Conservation (phyloP, 2,888 invertebrate genomes). For the Ophioninae sp. region DNA sequence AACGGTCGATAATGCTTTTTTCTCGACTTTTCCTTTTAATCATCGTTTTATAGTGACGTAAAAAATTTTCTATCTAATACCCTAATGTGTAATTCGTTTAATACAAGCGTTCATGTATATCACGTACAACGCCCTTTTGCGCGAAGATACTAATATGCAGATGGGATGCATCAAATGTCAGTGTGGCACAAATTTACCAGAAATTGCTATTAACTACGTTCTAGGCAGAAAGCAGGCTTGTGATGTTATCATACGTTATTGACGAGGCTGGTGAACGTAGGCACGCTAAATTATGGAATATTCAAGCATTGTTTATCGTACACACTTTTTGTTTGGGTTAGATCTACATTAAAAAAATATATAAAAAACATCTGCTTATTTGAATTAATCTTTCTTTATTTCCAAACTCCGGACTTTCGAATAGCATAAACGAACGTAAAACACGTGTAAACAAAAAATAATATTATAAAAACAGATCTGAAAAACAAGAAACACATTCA, state of each 20-base stretch:
- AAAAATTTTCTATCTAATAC: neutral
- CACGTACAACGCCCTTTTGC: neutral
- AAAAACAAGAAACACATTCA: too few relatives aligned
- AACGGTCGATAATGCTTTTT: neutral
- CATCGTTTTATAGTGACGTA: neutral
- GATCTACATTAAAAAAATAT: too few relatives aligned
- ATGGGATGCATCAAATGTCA: constrained; percentile 20
- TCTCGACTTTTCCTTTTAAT: neutral
- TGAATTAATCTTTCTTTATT: too few relatives aligned
- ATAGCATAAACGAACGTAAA: neutral
- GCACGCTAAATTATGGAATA: neutral
- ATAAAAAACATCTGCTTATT: too few relatives aligned
- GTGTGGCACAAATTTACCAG: constrained; percentile 10
- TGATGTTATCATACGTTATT: constrained; percentile 27
- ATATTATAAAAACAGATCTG: neutral
- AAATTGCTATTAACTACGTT: neutral
- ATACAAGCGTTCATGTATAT: neutral
- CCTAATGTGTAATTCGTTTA: neutral
- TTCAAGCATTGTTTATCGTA: neutral
- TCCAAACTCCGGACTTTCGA: too few relatives aligned
- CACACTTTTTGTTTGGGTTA: too few relatives aligned
- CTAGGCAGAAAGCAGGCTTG: constrained; percentile 2
- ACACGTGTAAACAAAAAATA: neutral
- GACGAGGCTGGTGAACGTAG: neutral
- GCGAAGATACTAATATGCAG: neutral